Base-by-base conservation (phyloP, 2,797 vertebrate genomes). In the Sebastolobus alascanus region DNA sequence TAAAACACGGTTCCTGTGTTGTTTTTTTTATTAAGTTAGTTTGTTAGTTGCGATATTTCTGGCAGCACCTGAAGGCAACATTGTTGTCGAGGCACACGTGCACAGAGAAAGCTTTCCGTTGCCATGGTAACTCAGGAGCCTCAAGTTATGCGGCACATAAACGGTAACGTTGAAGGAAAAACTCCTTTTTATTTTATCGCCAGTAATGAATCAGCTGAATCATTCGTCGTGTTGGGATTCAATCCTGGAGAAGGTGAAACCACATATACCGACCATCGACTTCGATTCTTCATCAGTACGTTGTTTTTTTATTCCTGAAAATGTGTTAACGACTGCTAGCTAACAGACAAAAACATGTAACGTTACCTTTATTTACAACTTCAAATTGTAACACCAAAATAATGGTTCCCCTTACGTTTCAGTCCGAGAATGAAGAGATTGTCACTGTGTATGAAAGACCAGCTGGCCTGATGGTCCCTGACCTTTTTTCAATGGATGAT, bases 361-460 rank as follows among this genome's bases (percentile, higher is more conserved):
- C 0, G 3, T 46, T 43, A 10, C 8, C 9, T 2, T 38, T 18
- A 56, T 55, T 40, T 8, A 38, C 18, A 54, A 43, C 11, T 18
- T 14, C 14, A 73, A 43, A 16, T 14, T 25, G 25, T 25, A 22
- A 68, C 73, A 40, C 1, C 1, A 43, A 56, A 8, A 58, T 59
- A 50, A 70, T 54, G 22, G 14, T 3, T 40, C 6, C 8, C 66
- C 6, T 71, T 65, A 61, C 13, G 0, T 89, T 83, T 52, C 93
- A 97, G 97, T 93, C 94, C 2, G 96, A 96, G 18, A 75, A 69
- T 35, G 95, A 94, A 4, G 94, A 95, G n/a, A 91, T 95, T 20
- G 65, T 93, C 35, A 89, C 89, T 64, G 90, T 97, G 80, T 97
- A 95, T 91, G 94, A 96, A 72, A 83, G 95, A 82, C 93, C 95